Conservation (phyloP, 2,888 invertebrate genomes). For the Sisyra nigra region DNA sequence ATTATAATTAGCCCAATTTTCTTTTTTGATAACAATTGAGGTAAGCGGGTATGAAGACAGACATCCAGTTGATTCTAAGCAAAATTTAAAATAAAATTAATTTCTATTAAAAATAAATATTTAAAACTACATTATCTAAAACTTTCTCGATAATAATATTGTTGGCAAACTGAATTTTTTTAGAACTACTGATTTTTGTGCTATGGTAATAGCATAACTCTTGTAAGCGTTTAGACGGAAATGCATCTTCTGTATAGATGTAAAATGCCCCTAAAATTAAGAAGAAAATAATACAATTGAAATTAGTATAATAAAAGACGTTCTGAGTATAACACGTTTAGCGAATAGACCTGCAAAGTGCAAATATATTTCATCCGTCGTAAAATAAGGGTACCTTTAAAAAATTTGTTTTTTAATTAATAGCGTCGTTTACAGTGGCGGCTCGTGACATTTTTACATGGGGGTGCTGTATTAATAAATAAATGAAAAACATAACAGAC, state of each 20-base stretch:
- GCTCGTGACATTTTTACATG: too few species aligned
- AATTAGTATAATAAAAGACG: too few species aligned
- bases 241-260: constrained; percentile 62
- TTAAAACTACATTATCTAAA: constrained; percentile 31
- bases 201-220: constrained; percentile 31
- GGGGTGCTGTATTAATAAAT: too few species aligned
- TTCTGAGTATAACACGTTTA: too few species aligned
- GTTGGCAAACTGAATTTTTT: constrained; percentile 30
- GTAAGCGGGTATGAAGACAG: constrained; percentile 36
- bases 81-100: constrained; percentile 7
- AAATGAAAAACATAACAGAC: too few species aligned
- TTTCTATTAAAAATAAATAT: constrained; percentile 4
- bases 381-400: too few species aligned
- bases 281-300: constrained; percentile 4
- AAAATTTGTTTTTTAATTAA: too few species aligned
- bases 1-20: constrained; percentile 47
- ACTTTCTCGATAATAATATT: constrained; percentile 50
- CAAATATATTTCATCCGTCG: too few species aligned
- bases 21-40: constrained; percentile 30
- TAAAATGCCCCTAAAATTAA: constrained; percentile 35
- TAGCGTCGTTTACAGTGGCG: too few species aligned
- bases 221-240: constrained; percentile 50
- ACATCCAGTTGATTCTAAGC: constrained; percentile 34
- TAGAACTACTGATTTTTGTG: constrained; percentile 16
- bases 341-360: too few species aligned